Percentiles rank a stretch among this genome's conserved stretches.
Evolutionary conservation across 2,113 vertebrate species (phyloP).

Genomic region (Butorides virescens): DNA sequence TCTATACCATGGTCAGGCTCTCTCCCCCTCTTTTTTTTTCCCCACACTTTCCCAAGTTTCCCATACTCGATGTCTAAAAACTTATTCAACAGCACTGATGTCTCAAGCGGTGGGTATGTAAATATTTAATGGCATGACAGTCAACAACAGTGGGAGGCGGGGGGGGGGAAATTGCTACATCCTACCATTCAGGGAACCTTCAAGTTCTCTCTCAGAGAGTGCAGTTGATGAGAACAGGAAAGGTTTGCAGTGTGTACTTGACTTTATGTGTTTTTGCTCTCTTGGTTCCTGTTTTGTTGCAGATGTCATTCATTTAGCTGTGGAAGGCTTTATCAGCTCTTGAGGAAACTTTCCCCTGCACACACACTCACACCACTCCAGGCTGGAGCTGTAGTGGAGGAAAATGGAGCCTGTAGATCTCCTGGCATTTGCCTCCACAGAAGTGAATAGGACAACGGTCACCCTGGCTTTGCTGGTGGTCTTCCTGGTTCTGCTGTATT

Average conservation of each 20-base stretch:
- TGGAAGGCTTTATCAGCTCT: slow-evolving; percentile 43
- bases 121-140: slow-evolving; percentile 71
- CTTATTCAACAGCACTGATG: not conserved
- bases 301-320: not conserved
- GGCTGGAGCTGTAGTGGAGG: not conserved
- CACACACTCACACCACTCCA: not conserved
- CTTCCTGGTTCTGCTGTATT: slow-evolving; percentile 81
- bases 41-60: not conserved
- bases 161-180: slow-evolving; percentile 56
- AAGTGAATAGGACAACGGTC: slow-evolving; percentile 51
- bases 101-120: slow-evolving; percentile 51
- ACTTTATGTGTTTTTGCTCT: not conserved
- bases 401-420: slow-evolving; percentile 57
- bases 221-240: slow-evolving; percentile 21
- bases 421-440: slow-evolving; percentile 41
- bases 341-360: not conserved
- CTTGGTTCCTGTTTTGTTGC: slow-evolving; percentile 48
- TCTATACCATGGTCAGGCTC: not conserved
- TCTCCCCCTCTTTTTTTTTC: not conserved
- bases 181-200: slow-evolving; percentile 49
- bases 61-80: not conserved
- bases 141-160: slow-evolving; percentile 40
- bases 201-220: slow-evolving; percentile 48
- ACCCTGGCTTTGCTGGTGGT: slow-evolving; percentile 71
- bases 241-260: slow-evolving; percentile 4